phyloP scores from a whole-genome alignment of 1,140 invertebrate species.

The Caenorhabditis inopinata region DNA sequence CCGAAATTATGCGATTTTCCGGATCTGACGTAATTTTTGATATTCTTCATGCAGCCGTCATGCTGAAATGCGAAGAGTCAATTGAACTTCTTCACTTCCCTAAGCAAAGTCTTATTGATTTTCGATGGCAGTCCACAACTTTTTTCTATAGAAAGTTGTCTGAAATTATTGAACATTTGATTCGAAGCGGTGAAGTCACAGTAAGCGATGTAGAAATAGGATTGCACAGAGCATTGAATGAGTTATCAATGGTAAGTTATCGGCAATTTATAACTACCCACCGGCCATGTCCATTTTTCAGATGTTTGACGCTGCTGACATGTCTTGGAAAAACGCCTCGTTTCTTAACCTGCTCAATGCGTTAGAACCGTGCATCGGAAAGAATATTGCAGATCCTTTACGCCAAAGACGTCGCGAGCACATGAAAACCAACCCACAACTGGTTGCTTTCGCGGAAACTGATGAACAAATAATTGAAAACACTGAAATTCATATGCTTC shows the following conservation, averaged over 20 bases:
- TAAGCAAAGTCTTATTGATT: not conserved
- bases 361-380: not conserved
- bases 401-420: not conserved
- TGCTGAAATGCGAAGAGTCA: not conserved
- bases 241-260: not conserved
- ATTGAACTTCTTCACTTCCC: not conserved
- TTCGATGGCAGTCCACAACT: not conserved
- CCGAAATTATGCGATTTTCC: not conserved
- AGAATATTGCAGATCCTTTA: not conserved
- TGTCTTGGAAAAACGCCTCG: not conserved
- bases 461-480: not conserved
- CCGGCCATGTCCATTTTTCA: not conserved
- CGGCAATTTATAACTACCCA: too few species aligned
- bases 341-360: not conserved
- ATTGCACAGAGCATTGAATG: not conserved
- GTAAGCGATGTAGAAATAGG: not conserved
- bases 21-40: not conserved
- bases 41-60: not conserved
- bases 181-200: not conserved
- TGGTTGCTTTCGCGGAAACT: not conserved
- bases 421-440: not conserved
- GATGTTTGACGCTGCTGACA: not conserved
- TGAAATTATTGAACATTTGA: not conserved
- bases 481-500: not conserved
- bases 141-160: not conserved